phyloP scores from a whole-genome alignment of 2,113 vertebrate species.

The Melospiza melodia region DNA sequence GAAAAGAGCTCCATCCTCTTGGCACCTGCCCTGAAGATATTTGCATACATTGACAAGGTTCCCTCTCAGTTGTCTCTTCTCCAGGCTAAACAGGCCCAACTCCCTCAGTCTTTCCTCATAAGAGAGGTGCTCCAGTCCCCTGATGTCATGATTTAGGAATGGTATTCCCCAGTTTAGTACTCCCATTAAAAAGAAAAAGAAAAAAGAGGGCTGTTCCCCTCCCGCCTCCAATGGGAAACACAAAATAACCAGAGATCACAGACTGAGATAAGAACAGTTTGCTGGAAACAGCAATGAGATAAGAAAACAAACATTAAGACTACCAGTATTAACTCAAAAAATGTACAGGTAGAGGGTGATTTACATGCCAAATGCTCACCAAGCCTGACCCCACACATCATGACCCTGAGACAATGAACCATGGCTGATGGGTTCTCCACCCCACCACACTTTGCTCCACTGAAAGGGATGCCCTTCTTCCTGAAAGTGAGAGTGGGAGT shows the following conservation, averaged over 20 bases:
- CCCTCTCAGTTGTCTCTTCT: too few relatives aligned
- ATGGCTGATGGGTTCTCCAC: not conserved
- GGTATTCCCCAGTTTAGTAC: not conserved
- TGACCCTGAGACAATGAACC: accelerated
- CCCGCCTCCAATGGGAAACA: not conserved
- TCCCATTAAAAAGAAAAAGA: not conserved
- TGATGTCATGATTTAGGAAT: not conserved
- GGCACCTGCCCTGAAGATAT: too few relatives aligned
- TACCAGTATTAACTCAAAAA: not conserved
- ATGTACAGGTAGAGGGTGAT: not conserved
- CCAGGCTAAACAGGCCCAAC: too few relatives aligned
- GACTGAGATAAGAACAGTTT: not conserved
- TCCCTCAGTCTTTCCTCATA: not conserved
- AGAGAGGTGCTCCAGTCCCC: not conserved
- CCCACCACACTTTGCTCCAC: not conserved
- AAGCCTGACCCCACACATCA: not conserved
- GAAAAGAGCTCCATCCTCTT: too few relatives aligned
- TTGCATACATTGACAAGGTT: too few relatives aligned
- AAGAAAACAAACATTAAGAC: not conserved
- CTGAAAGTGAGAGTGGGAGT: not conserved
- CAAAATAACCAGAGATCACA: not conserved
- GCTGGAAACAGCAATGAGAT: not conserved
- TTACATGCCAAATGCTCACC: not conserved
- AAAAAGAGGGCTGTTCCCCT: not conserved
- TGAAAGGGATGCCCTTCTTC: not conserved